Percentiles rank a stretch among this genome's conserved stretches.
Evolutionary conservation across 2,797 vertebrate genomes (phyloP).

Genomic region (Sciaenops ocellatus): DNA sequence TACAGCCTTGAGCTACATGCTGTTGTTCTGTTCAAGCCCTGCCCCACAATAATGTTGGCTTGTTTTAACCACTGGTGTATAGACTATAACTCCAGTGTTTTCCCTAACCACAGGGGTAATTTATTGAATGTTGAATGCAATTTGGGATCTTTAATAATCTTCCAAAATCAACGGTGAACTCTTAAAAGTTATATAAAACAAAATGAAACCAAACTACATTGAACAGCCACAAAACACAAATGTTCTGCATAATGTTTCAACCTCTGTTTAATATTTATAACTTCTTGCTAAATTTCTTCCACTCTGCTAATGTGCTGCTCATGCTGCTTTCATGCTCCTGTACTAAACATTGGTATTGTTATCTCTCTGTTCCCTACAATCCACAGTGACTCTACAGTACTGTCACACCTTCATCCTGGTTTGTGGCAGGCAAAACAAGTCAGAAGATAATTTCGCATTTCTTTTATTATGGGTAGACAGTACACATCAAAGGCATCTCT

Average conservation of each 20-base stretch:
- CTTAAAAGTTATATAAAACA: neutral
- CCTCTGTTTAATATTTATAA: too few species aligned
- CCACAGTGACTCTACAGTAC: neutral
- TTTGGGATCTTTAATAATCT: too few species aligned
- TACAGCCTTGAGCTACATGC: neutral
- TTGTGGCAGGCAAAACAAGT: neutral
- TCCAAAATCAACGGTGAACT: too few species aligned
- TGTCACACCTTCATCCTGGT: neutral
- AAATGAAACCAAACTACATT: neutral
- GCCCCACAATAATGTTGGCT: neutral
- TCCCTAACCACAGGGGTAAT: too few species aligned
- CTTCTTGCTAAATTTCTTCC: too few species aligned
- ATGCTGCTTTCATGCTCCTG: neutral
- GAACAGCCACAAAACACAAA: neutral
- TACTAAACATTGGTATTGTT: neutral
- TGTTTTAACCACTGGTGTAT: neutral
- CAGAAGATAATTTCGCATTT: slow-evolving; percentile 10
- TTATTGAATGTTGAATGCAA: too few species aligned
- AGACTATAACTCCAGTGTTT: too few species aligned
- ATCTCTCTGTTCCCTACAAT: neutral
- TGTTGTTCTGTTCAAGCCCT: neutral
- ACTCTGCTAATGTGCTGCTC: neutral
- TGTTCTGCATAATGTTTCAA: neutral
- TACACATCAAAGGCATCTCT: slow-evolving; percentile 18
- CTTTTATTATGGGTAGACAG: slow-evolving; percentile 5